Base-by-base conservation (phyloP, 2,888 invertebrate species). In the Amphimallon solstitiale region DNA sequence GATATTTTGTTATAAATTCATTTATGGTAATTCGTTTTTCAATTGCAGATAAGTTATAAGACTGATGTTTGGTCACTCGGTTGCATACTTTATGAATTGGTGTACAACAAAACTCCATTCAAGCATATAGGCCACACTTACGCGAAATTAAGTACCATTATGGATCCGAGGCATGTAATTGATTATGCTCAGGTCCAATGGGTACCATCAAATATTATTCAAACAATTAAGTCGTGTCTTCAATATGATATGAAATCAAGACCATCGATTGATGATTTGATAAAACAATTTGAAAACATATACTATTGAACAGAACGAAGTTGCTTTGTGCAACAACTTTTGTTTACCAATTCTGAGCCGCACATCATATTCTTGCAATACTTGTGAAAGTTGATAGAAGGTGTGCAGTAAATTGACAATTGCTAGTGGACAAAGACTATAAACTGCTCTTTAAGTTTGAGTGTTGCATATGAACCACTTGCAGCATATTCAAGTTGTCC, bases 21-120 rank as follows among this genome's bases (percentile, higher is more conserved):
- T 9, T 38, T 10, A n/a, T 40, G n/a, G n/a, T 40, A 7, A 51
- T 9, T 37, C 40, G 49, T 52, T 62, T 63, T 71, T 46, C 66
- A 72, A 79, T 80, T 43, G 29, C 75, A 95, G 94, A 92, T 97
- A 72, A 92, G 92, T 69, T 92, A 90, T 72, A 95, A 94, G 78
- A 94, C 97, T 45, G 98, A 98, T 82, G 95, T 98, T 59, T 98
- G 98, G 98, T 97, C 97, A 0, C 85, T 98, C 72, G 98, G 98
- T 17, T 98, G 97, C 80, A 98, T 98, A 77, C 86, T 98, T 68
- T 98, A 97, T 84, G 90, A 93, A 80, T 85, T 98, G 82, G 89
- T 96, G 40, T 98, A 96, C 81, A 92, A 93, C 0, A 87, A 87
- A 74, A 95, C 97, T 1, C 98, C 98, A 0, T 98, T 97, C 83